phyloP scores from a whole-genome alignment of 2,888 invertebrate species.

The Amblyteles armatorius region DNA sequence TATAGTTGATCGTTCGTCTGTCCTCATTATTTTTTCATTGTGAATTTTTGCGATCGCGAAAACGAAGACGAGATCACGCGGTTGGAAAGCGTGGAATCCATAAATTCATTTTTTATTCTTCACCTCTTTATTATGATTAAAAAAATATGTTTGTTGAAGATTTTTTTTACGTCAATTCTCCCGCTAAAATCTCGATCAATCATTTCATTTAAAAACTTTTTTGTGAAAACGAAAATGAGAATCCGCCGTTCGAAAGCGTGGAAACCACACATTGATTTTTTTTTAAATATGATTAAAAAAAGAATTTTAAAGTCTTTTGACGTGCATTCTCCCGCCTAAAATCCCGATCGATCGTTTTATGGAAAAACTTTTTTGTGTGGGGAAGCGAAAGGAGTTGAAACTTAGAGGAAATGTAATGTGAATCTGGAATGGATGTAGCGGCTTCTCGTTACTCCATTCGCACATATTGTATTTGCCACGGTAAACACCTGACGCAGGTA shows the following conservation, averaged over 20 bases:
- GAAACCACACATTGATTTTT: not conserved
- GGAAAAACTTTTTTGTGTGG: not conserved
- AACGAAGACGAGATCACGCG: not conserved
- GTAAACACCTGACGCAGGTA: slow-evolving; percentile 18
- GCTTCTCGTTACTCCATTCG: not conserved
- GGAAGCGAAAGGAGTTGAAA: not conserved
- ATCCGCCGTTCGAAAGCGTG: not conserved
- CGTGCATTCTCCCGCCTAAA: no score
- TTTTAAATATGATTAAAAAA: not conserved
- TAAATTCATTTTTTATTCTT: not conserved
- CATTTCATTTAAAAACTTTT: no score
- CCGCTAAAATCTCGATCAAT: no score
- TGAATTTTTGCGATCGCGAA: not conserved
- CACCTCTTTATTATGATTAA: not conserved
- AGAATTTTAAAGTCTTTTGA: no score
- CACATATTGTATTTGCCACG: not conserved
- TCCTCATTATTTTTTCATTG: slow-evolving; percentile 3
- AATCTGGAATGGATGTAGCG: not conserved
- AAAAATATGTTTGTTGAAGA: no score
- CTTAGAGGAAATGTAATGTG: not conserved
- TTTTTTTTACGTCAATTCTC: not conserved
- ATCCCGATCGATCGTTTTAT: not conserved
- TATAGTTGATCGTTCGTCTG: slow-evolving; percentile 32
- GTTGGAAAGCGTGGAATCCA: not conserved
- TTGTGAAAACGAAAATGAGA: not conserved